phyloP scores from a whole-genome alignment of 2,888 invertebrate species.

The Melolontha melolontha region DNA sequence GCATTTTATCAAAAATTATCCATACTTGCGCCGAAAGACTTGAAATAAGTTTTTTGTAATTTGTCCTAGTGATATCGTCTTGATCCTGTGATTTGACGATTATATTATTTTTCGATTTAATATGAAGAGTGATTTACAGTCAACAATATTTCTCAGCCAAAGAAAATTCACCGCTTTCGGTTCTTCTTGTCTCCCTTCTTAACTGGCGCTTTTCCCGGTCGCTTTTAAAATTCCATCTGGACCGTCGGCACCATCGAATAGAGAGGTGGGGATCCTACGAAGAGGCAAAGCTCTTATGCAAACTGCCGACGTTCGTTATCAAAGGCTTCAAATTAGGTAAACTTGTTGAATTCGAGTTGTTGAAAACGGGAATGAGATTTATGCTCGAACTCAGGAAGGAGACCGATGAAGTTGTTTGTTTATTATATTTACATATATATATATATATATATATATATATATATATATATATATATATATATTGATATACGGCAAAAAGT shows the following conservation, averaged over 20 bases:
- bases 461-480: too few relatives aligned
- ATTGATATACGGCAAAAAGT: too few relatives aligned
- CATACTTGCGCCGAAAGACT: too few relatives aligned
- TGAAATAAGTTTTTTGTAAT: too few relatives aligned
- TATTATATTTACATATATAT: too few relatives aligned
- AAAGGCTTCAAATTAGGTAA: constrained; percentile 45
- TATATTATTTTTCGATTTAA: constrained; percentile 39
- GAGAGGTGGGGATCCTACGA: not conserved
- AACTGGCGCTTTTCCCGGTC: constrained; percentile 9
- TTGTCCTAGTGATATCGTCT: too few relatives aligned
- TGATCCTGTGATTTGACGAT: too few relatives aligned
- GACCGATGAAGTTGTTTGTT: too few relatives aligned
- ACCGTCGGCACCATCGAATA: constrained; percentile 4
- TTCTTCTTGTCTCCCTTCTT: constrained; percentile 19
- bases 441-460: too few relatives aligned
- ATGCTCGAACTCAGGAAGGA: not conserved
- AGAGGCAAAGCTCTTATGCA: constrained; percentile 37
- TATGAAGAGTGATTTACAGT: constrained; percentile 36
- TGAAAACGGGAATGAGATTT: constrained; percentile 30
- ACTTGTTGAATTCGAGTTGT: constrained; percentile 47
- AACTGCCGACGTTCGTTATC: constrained; percentile 42
- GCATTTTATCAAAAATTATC: too few relatives aligned
- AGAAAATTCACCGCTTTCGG: not conserved
- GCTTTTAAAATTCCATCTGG: constrained; percentile 42
- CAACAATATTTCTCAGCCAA: constrained; percentile 32